Evolutionary conservation across 2,113 vertebrate species (phyloP), one percentile per base, ranked within the genome.

Genomic region (Verasper variegatus): DNA sequence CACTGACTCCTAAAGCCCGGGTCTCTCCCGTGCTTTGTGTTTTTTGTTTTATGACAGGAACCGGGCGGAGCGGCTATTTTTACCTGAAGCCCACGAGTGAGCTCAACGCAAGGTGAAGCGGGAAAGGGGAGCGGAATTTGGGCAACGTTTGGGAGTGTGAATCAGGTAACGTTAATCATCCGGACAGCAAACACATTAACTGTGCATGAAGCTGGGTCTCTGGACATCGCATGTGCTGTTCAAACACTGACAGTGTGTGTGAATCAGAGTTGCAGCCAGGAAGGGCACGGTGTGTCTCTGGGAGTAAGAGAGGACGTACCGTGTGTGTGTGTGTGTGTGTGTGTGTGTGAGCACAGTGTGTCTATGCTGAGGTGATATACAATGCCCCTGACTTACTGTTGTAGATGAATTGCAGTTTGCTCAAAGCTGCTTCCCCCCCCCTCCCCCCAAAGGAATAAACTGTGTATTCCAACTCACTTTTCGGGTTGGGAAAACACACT

Each of bases 121-220:
- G 82, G 86, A 86, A 6, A 6, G 87, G 88, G 82, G 86, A 88
- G 90, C 68, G 79, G 80, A 89, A 89, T 88, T 89, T 83, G 89
- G 91, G 79, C 84, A 81, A 72, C 81, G 27, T 91, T 90, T 83
- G 87, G 86, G 88, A 93, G 74, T 78, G 70, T 84, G 89, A 88
- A 91, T 86, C 76, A 64, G 82, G 86, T 82, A 85, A 80, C 86
- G 93, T 93, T 92, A 93, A 92, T 95, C 92, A 93, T 93, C 83
- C 87, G 80, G 92, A 94, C 92, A 93, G 93, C 83, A 82, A 86
- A 90, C 82, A 92, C 92, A 93, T 94, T 92, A 93, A 92, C 89
- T 87, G 93, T 87, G 92, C 88, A 90, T 93, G 92, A 93, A 89
- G 90, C 85, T 51, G 9, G 56, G 89, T 93, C 91, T 92, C 89